phyloP scores from a whole-genome alignment of 2,113 vertebrate species.

The Semicossyphus pulcher region DNA sequence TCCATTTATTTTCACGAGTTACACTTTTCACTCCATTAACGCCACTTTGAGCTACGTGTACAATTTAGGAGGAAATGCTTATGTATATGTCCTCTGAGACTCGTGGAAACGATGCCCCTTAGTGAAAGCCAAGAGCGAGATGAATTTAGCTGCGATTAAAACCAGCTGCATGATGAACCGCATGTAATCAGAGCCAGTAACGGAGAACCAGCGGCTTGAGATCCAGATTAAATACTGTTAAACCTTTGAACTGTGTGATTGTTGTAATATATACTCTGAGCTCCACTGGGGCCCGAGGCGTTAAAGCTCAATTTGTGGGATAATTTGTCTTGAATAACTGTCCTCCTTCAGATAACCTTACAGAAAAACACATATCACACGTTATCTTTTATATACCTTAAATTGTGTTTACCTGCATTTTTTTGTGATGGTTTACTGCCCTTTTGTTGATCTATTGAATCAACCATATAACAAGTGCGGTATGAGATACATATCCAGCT shows the following conservation, averaged over 20 bases:
- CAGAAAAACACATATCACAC: not conserved
- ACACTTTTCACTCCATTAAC: conserved; percentile 1
- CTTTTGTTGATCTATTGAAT: no score
- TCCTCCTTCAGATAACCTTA: not conserved
- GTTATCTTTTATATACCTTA: not conserved
- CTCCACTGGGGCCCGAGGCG: not conserved
- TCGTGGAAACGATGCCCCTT: conserved; percentile 10
- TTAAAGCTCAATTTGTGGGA: not conserved
- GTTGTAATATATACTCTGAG: not conserved
- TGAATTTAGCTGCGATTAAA: conserved; percentile 38
- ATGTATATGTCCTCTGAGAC: conserved; percentile 9
- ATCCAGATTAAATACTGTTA: conserved; percentile 18
- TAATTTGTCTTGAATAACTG: not conserved
- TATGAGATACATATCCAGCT: not conserved
- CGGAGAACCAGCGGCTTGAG: not conserved
- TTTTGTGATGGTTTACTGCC: no score
- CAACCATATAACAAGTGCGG: no score
- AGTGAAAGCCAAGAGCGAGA: conserved; percentile 37
- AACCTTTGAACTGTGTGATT: conserved; percentile 5
- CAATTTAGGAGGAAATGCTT: not conserved
- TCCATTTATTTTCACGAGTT: conserved; percentile 7
- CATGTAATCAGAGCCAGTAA: not conserved
- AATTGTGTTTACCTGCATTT: not conserved
- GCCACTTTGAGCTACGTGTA: conserved; percentile 1
- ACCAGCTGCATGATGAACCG: conserved; percentile 12